Conservation (phyloP, 2,113 vertebrate genomes). For the Nothocercus nigrocapillus region DNA sequence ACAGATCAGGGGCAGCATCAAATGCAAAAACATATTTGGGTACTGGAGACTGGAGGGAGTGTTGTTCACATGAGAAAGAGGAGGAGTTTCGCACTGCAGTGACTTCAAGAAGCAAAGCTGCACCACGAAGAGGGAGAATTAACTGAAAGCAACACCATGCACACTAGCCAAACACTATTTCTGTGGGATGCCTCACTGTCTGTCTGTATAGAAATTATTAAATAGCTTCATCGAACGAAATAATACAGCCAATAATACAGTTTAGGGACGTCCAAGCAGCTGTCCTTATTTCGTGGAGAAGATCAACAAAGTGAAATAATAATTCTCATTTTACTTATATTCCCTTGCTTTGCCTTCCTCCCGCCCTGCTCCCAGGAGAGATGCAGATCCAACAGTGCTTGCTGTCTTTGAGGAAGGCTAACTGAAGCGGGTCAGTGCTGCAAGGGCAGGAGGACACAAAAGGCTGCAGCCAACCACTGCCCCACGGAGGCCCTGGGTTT, state of each 20-base stretch:
- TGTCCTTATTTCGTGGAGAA: constrained; percentile 1
- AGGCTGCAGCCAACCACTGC: background rate
- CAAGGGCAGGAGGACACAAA: background rate
- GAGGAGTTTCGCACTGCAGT: background rate
- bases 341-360: background rate
- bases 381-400: background rate
- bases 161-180: background rate
- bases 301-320: background rate
- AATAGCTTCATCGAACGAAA: constrained; percentile 4
- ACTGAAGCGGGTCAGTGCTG: fast-evolving
- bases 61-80: background rate
- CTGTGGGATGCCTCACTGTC: background rate
- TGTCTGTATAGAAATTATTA: background rate
- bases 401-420: background rate
- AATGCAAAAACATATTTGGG: background rate
- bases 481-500: fast-evolving
- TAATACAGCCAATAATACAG: background rate
- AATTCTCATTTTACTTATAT: background rate
- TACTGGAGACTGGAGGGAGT: background rate
- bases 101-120: constrained; percentile 13
- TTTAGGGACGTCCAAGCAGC: background rate
- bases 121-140: constrained; percentile 6
- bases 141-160: constrained; percentile 11
- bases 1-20: background rate
- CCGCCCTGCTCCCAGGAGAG: background rate